phyloP scores from a whole-genome alignment of 1,140 invertebrate species.

The Papilio dardanus region DNA sequence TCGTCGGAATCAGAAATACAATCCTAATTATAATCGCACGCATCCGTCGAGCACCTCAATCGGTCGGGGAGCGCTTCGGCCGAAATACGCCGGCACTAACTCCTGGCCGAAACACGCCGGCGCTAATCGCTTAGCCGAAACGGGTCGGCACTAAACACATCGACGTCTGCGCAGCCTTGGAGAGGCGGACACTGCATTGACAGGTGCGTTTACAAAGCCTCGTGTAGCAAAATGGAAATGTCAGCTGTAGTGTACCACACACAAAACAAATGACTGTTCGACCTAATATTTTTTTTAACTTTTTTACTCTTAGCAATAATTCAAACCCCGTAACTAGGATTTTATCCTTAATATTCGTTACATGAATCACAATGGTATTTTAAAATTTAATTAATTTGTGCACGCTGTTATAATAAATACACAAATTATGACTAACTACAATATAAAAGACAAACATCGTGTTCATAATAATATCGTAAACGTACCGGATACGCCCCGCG shows the following conservation, averaged over 20 bases:
- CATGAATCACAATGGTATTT: too few species aligned
- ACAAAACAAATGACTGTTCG: background rate
- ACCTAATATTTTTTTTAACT: background rate
- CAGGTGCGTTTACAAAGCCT: conserved; percentile 25
- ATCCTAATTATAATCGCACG: conserved; percentile 82
- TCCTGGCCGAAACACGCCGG: conserved; percentile 52
- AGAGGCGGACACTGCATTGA: conserved; percentile 15
- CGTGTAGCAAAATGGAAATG: conserved; percentile 18
- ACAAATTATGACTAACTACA: background rate
- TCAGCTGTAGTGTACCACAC: conserved; percentile 16
- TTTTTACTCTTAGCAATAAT: too few species aligned
- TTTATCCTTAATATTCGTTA: too few species aligned
- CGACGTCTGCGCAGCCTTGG: conserved; percentile 19
- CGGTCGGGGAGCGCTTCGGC: conserved; percentile 68
- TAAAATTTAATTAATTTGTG: background rate
- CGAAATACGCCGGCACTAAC: conserved; percentile 50
- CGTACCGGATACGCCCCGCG: background rate
- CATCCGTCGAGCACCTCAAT: conserved; percentile 79
- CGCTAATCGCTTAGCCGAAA: conserved; percentile 46
- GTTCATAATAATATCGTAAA: background rate
- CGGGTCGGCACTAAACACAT: conserved; percentile 42
- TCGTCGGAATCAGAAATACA: conserved; percentile 83
- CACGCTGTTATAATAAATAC: background rate
- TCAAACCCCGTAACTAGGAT: too few species aligned
- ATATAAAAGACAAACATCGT: background rate